Percentiles rank a stretch among this genome's conserved stretches.
phyloP scores from a whole-genome alignment of 2,888 invertebrate species.

The Brachypalpus laphriformis region DNA sequence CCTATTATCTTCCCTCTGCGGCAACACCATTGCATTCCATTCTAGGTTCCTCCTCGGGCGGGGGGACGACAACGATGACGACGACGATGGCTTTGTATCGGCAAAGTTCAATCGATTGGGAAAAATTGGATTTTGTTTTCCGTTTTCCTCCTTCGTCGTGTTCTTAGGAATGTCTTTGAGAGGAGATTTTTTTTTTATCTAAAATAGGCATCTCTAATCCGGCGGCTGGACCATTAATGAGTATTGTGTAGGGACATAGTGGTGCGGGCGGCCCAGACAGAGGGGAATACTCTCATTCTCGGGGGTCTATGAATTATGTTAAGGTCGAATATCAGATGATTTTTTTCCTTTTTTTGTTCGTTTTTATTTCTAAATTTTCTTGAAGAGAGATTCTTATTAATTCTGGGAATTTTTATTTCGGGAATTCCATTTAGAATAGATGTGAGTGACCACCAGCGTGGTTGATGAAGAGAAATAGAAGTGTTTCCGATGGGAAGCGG shows the following conservation, averaged over 20 bases:
- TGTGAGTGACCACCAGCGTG: slow-evolving; percentile 52
- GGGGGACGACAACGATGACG: not conserved
- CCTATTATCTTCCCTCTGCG: slow-evolving; percentile 54
- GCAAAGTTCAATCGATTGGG: slow-evolving; percentile 68
- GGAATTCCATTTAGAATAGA: slow-evolving; percentile 53
- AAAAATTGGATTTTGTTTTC: slow-evolving; percentile 32
- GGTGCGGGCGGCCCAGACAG: slow-evolving; percentile 39
- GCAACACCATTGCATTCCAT: slow-evolving; percentile 50
- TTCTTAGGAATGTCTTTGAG: slow-evolving; percentile 49
- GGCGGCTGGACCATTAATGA: slow-evolving; percentile 67
- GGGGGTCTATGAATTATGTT: slow-evolving; percentile 69
- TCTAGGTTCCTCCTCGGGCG: not conserved
- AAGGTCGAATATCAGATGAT: slow-evolving; percentile 71
- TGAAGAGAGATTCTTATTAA: slow-evolving; percentile 49
- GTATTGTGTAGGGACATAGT: slow-evolving; percentile 19
- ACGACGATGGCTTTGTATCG: slow-evolving; percentile 40
- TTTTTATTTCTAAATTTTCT: slow-evolving; percentile 11
- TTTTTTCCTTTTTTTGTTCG: slow-evolving; percentile 22
- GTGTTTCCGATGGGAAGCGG: not conserved
- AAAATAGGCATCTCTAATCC: slow-evolving; percentile 68
- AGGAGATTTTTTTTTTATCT: slow-evolving; percentile 33
- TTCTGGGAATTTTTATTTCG: slow-evolving; percentile 56
- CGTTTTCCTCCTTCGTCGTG: slow-evolving; percentile 4
- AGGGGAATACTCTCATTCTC: slow-evolving; percentile 48
- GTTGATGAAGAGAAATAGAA: not conserved